Base-by-base conservation (phyloP, 2,888 invertebrate genomes). In the Nudaria mundana region DNA sequence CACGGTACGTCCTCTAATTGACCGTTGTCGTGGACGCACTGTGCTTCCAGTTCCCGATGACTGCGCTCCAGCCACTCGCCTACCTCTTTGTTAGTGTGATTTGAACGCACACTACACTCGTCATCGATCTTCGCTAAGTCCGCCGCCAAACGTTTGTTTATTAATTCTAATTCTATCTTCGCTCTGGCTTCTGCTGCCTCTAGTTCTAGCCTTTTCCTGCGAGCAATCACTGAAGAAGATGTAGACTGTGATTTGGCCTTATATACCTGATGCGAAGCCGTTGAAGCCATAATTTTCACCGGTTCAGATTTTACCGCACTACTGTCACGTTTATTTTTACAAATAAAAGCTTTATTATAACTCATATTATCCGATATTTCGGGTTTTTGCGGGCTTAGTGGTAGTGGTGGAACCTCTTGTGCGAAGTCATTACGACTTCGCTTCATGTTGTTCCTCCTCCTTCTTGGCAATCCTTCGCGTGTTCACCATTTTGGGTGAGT, bases 101-200 rank as follows among this genome's bases (percentile, higher is more conserved):
- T 8, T 7, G 20, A 20, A 5, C 20, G 2, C 8, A 20, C 20
- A 20, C 20, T 20, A 20, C 20, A 20, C 20, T 20, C 20, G 20
- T 20, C 20, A 3, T 20, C 20, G 8, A 20, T 20, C 8, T 20
- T 8, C 8, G 20, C 20, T 20, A 20, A 8, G 20, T 20, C 8
- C 20, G 20, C 20, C 20, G 20, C 20, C 8, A 20, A 20, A 20
- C 2, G 20, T 20, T 20, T 20, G 2, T 20, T 8, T 20, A 20
- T 20, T 8, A 20, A 5, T 20, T 20, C 20, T 8, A 20, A 7
- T 20, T 20, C 3, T 7, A 20, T 20, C 20, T 20, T 20, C 22
- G 24, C 24, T 16, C 10, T 25, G 2, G 34, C 34, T 10, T 34
- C 26, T 25, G 34, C 25, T 10, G 34, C 34, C 18, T 34, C 34